Evolutionary conservation across 2,888 invertebrate genomes (phyloP).

Genomic region (Meteorus colon): DNA sequence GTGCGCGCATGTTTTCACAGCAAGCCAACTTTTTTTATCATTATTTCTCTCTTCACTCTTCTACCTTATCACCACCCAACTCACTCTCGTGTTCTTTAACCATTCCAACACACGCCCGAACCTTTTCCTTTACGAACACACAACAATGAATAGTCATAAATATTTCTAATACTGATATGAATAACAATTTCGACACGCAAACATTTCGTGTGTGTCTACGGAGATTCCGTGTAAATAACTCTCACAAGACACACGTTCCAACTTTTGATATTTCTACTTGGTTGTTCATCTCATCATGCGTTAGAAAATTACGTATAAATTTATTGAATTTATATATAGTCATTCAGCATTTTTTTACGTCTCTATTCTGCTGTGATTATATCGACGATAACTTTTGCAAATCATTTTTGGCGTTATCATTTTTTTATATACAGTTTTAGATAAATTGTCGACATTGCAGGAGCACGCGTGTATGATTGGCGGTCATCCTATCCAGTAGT

Average conservation of each 20-base stretch:
- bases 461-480: constrained; percentile 46
- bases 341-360: background rate
- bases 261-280: constrained; percentile 53
- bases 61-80: background rate
- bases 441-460: constrained; percentile 49
- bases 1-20: constrained; percentile 1
- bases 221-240: constrained; percentile 50
- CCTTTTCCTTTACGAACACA: background rate
- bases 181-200: background rate
- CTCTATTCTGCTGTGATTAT: too few relatives aligned
- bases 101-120: background rate
- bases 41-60: background rate
- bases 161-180: background rate
- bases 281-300: constrained; percentile 47
- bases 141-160: constrained; percentile 1
- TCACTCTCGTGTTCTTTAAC: constrained; percentile 7
- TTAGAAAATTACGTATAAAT: too few relatives aligned
- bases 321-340: background rate
- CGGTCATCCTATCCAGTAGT: constrained; percentile 36
- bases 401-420: too few relatives aligned
- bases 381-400: too few relatives aligned
- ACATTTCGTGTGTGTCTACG: background rate
- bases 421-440: background rate
- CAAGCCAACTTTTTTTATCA: background rate
- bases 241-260: constrained; percentile 50